These are phyloP conservation scores for Saccostrea cuccullata DNA, from an alignment of 1,140 invertebrate genomes.

Conservation along the genomic window DNA sequence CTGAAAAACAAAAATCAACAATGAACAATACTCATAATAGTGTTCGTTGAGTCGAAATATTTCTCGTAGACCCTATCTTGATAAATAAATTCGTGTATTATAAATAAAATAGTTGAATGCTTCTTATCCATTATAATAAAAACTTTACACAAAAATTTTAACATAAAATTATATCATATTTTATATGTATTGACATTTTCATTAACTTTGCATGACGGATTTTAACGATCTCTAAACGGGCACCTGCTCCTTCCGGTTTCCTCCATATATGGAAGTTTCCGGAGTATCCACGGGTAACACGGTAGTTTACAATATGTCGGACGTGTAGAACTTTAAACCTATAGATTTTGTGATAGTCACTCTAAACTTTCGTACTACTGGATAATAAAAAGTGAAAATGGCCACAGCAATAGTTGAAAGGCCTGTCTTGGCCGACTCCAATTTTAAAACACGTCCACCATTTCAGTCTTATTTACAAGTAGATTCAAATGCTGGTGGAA, in stretches of 20 bases:
- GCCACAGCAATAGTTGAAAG: constrained; percentile 62
- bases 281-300: constrained; percentile 68
- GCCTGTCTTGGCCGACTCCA: constrained; percentile 71
- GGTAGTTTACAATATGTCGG: constrained; percentile 72
- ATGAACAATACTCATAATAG: no score
- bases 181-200: background rate
- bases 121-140: background rate
- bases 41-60: background rate
- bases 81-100: background rate
- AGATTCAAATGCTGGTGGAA: constrained; percentile 70
- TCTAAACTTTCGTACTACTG: background rate
- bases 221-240: constrained; percentile 9
- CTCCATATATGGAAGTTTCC: constrained; percentile 68
- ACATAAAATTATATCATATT: background rate
- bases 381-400: constrained; percentile 60
- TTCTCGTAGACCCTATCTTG: constrained; percentile 1
- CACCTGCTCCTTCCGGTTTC: constrained; percentile 62
- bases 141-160: background rate
- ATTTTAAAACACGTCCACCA: constrained; percentile 68
- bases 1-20: no score
- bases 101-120: background rate
- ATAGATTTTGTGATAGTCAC: constrained; percentile 29
- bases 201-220: no score
- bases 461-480: constrained; percentile 69
- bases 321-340: constrained; percentile 47